Conservation (phyloP, 2,888 invertebrate species). For the Aleiodes alternator region DNA sequence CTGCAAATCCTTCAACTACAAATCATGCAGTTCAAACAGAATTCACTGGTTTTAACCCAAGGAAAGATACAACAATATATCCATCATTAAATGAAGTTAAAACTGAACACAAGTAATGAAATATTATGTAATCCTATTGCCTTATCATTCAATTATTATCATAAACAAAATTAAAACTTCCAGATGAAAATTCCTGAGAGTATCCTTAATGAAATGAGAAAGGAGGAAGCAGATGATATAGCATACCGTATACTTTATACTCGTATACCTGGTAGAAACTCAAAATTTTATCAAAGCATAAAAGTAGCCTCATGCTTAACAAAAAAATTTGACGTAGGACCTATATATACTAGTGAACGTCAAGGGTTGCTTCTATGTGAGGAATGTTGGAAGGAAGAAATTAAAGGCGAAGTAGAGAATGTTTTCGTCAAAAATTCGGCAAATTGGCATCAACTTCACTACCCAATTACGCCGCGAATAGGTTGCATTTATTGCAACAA, state of each 20-base stretch:
- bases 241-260: conserved; percentile 20
- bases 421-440: no score
- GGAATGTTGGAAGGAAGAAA: no score
- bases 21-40: no score
- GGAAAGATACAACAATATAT: no score
- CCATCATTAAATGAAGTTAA: neutral
- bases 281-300: neutral
- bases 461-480: no score
- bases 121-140: neutral
- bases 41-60: no score
- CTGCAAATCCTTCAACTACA: neutral
- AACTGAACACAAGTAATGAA: neutral
- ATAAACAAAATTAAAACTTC: neutral
- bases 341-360: no score
- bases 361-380: neutral
- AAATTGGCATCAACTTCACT: no score
- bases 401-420: no score
- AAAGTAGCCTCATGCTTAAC: neutral
- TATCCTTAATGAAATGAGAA: neutral
- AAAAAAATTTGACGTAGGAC: neutral
- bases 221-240: conserved; percentile 9
- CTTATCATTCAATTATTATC: neutral
- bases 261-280: conserved; percentile 19
- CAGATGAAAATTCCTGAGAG: conserved; percentile 16
- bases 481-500: neutral